A percentile compares a stretch with the other conserved stretches of the same genome.
Evolutionary conservation across 2,113 vertebrate species (phyloP).

Genomic region (Syrmaticus mikado): DNA sequence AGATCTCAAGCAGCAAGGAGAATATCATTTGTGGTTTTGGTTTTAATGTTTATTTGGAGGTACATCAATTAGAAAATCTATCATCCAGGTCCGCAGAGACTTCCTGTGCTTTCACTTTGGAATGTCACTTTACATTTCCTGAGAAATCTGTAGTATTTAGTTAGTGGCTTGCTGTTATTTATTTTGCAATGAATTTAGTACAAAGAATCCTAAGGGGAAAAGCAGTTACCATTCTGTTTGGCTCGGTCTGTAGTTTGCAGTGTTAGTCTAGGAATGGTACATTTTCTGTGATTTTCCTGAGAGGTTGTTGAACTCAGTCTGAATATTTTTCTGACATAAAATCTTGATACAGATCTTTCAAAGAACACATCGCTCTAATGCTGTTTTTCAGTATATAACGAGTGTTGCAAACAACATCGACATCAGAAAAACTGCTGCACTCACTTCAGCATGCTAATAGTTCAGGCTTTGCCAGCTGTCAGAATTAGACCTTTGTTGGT

Average conservation of each 20-base stretch:
- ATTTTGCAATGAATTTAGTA: neutral
- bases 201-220: neutral
- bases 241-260: neutral
- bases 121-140: neutral
- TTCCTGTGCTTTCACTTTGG: slow-evolving; percentile 27
- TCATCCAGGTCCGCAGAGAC: neutral
- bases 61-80: neutral
- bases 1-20: neutral
- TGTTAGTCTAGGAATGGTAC: neutral
- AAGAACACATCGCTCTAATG: neutral
- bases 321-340: neutral
- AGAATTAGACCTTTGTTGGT: slow-evolving; percentile 61
- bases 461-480: slow-evolving; percentile 11
- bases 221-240: neutral
- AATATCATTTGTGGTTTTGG: slow-evolving; percentile 10
- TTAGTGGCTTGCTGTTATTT: neutral
- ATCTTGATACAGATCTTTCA: neutral
- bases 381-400: neutral
- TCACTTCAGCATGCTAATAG: slow-evolving; percentile 11
- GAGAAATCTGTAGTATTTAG: neutral
- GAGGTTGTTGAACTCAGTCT: neutral
- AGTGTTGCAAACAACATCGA: neutral
- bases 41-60: slow-evolving; percentile 23
- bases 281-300: neutral
- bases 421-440: slow-evolving; percentile 17